Conservation (phyloP, 2,797 vertebrate genomes). For the Allobates femoralis region DNA sequence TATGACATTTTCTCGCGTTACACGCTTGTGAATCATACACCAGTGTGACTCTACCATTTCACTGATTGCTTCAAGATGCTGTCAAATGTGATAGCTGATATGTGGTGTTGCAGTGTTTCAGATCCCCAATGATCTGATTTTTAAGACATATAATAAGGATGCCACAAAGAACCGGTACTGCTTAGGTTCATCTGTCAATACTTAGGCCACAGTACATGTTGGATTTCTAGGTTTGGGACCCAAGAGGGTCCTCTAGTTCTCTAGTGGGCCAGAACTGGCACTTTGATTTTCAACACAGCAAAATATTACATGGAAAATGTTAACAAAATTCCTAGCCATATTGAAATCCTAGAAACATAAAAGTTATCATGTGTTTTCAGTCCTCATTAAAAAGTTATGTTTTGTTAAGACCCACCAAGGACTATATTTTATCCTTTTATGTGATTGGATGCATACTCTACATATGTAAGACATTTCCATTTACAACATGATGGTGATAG, state of each 20-base stretch:
- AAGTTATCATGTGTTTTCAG: neutral
- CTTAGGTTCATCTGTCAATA: neutral
- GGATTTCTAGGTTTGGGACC: too few species aligned
- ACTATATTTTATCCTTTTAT: constrained; percentile 56
- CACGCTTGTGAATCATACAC: too few species aligned
- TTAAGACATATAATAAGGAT: neutral
- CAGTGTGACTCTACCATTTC: too few species aligned
- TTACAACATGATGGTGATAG: constrained; percentile 63
- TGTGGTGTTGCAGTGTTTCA: too few species aligned
- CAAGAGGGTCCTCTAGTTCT: neutral
- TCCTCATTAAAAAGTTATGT: neutral
- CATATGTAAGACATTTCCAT: constrained; percentile 48
- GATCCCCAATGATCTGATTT: too few species aligned
- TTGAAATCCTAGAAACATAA: neutral
- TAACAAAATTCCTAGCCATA: neutral
- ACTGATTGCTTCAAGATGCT: too few species aligned
- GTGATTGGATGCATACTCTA: constrained; percentile 64
- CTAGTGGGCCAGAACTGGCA: neutral
- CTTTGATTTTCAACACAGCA: neutral
- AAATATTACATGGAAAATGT: neutral
- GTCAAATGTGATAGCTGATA: too few species aligned
- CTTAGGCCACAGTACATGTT: neutral
- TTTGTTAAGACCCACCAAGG: neutral
- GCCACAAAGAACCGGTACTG: neutral
- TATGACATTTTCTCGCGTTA: too few species aligned